Evolutionary conservation across 2,888 invertebrate species (phyloP).

Genomic region (Bellardia bayeri): DNA sequence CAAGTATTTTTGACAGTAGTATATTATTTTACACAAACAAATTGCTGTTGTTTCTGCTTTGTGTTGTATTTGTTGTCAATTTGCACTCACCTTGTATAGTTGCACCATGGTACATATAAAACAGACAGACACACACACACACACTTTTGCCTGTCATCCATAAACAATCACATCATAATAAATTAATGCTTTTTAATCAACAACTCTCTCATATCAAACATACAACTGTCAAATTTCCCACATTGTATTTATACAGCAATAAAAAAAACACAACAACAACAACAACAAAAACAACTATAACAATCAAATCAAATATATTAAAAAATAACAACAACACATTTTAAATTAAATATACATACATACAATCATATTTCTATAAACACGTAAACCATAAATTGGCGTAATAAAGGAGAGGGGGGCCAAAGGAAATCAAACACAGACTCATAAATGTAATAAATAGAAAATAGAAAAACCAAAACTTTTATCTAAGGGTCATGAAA

Average conservation of each 20-base stretch:
- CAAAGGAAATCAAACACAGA: slow-evolving; percentile 35
- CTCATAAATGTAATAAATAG: background rate
- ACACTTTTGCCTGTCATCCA: slow-evolving; percentile 27
- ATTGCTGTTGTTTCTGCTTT: no score
- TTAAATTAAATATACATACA: background rate
- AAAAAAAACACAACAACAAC: slow-evolving; percentile 17
- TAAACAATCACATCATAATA: slow-evolving; percentile 68
- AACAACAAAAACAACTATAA: background rate
- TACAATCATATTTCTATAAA: background rate
- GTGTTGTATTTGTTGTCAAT: no score
- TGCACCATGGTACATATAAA: no score
- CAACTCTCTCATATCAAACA: slow-evolving; percentile 45
- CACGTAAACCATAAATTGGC: background rate
- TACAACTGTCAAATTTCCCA: slow-evolving; percentile 70
- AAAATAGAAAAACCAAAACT: background rate
- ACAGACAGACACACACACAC: slow-evolving; percentile 4
- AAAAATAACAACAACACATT: slow-evolving; percentile 12
- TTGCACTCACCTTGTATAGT: no score
- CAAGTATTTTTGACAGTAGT: no score
- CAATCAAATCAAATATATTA: slow-evolving; percentile 26
- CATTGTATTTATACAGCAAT: slow-evolving; percentile 46
- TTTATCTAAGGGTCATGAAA: background rate
- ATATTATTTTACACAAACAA: no score
- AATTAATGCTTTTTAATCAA: slow-evolving; percentile 70
- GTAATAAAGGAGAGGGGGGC: background rate